phyloP scores from a whole-genome alignment of 2,888 invertebrate genomes.

The Tricholauxania praeusta region DNA sequence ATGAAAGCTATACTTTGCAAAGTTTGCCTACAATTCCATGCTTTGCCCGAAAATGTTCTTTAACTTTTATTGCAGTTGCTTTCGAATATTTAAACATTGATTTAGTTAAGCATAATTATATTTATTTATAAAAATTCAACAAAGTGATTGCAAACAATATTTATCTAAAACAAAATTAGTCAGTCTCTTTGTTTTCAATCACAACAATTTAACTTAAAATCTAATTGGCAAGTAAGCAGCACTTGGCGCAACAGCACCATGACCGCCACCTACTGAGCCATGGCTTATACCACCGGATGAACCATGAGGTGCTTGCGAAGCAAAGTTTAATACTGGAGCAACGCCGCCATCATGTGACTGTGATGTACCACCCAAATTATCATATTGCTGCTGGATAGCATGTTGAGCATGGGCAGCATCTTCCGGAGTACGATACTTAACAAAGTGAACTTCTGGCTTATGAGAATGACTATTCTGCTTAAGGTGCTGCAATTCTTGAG shows the following conservation, averaged over 20 bases:
- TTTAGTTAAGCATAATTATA: too few relatives aligned
- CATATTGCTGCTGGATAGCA: slow-evolving; percentile 57
- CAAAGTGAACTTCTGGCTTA: slow-evolving; percentile 62
- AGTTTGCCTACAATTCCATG: too few relatives aligned
- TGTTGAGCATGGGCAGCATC: slow-evolving; percentile 59
- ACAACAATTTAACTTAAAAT: too few relatives aligned
- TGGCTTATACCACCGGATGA: background rate
- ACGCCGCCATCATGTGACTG: slow-evolving; percentile 54
- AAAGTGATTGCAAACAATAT: too few relatives aligned
- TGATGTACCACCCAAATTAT: slow-evolving; percentile 53
- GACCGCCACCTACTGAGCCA: background rate
- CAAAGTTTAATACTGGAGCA: slow-evolving; percentile 55
- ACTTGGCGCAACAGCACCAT: slow-evolving; percentile 48
- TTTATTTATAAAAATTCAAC: too few relatives aligned
- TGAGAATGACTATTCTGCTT: slow-evolving; percentile 49
- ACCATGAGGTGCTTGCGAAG: slow-evolving; percentile 46
- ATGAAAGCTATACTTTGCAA: too few relatives aligned
- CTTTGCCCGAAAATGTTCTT: too few relatives aligned
- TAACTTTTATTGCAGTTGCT: too few relatives aligned
- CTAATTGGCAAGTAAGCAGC: slow-evolving; percentile 53
- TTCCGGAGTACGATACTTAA: slow-evolving; percentile 60
- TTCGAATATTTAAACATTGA: too few relatives aligned
- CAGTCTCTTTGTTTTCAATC: too few relatives aligned
- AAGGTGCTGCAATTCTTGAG: slow-evolving; percentile 51
- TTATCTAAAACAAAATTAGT: too few relatives aligned